These are phyloP conservation scores for Rhyacichthys aspro DNA, from an alignment of 2,797 vertebrate genomes.

Conservation along the genomic window DNA sequence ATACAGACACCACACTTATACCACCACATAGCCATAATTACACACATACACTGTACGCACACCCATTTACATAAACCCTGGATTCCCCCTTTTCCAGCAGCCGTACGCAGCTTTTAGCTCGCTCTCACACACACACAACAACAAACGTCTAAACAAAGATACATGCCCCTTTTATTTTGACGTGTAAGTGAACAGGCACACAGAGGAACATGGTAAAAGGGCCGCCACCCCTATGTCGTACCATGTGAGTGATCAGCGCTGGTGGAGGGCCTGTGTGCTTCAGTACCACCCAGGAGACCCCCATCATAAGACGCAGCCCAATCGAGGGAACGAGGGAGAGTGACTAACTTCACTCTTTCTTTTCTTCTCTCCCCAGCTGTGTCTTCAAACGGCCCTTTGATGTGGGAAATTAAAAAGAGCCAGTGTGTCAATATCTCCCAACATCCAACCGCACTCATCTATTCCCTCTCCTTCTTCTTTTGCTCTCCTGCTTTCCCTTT, in stretches of 20 bases:
- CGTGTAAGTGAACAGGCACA: slow-evolving; percentile 56
- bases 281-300: slow-evolving; percentile 84
- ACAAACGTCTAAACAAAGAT: slow-evolving; percentile 65
- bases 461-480: slow-evolving; percentile 69
- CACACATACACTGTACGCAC: slow-evolving; percentile 74
- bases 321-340: slow-evolving; percentile 78
- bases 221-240: slow-evolving; percentile 22
- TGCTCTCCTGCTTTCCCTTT: slow-evolving; percentile 48
- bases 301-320: slow-evolving; percentile 74
- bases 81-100: slow-evolving; percentile 79
- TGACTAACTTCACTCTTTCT: slow-evolving; percentile 89
- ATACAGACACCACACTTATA: slow-evolving; percentile 74
- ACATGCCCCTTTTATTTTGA: slow-evolving; percentile 38
- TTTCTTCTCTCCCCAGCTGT: slow-evolving; percentile 88
- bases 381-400: slow-evolving; percentile 87
- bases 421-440: slow-evolving; percentile 87
- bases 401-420: slow-evolving; percentile 85
- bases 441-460: slow-evolving; percentile 80
- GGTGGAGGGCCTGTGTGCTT: slow-evolving; percentile 56
- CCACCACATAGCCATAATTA: slow-evolving; percentile 80
- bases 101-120: slow-evolving; percentile 41
- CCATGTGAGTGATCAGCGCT: slow-evolving; percentile 53
- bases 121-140: slow-evolving; percentile 49
- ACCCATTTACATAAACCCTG: slow-evolving; percentile 78
- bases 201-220: slow-evolving; percentile 12